Base-by-base conservation (phyloP, 2,888 invertebrate species). In the Lasioglossum malachurum region DNA sequence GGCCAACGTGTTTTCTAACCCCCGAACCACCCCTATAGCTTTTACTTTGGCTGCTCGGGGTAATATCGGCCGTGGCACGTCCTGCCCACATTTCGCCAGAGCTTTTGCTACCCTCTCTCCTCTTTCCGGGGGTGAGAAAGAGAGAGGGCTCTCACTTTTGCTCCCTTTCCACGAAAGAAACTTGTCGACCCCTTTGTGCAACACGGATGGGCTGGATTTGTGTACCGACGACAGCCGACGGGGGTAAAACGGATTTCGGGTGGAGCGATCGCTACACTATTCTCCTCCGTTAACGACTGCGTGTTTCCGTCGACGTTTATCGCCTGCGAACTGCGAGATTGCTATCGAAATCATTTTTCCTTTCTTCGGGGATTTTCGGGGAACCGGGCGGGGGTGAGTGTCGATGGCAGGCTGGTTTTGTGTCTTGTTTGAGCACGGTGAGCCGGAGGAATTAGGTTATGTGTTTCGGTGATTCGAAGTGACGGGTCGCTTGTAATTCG, bases 1-100 rank as follows among this genome's bases (percentile, higher is more conserved):
- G 77, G 80, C 86, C 82, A 75, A 80, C 86, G 87, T 86, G 80
- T 79, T 90, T 80, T 82, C 82, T 80, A 38, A 35, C 12, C 35
- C 35, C 38, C 69, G 10, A 78, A 64, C 73, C 73, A 44, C 64
- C 75, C 31, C 74, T 19, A 67, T 49, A 14, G 67, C 49, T 79
- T 79, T 83, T 78, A 74, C 60, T 71, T 78, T 16, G 57, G 16
- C 64, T 72, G 12, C 78, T 64, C 78, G 83, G 82, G 82, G 78
- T 86, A 90, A 91, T 90, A 89, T 88, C 76, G 76, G 82, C 75
- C 78, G 86, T 80, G 84, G 71, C 90, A 89, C 89, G 90, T 90
- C 89, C 89, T 86, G 74, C 86, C 85, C 88, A 88, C 89, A 82
- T 88, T 88, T 90, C 82, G 86, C 86, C 83, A 53, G 10, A 53